phyloP scores from a whole-genome alignment of 1,140 invertebrate species.

The Euschistus heros region DNA sequence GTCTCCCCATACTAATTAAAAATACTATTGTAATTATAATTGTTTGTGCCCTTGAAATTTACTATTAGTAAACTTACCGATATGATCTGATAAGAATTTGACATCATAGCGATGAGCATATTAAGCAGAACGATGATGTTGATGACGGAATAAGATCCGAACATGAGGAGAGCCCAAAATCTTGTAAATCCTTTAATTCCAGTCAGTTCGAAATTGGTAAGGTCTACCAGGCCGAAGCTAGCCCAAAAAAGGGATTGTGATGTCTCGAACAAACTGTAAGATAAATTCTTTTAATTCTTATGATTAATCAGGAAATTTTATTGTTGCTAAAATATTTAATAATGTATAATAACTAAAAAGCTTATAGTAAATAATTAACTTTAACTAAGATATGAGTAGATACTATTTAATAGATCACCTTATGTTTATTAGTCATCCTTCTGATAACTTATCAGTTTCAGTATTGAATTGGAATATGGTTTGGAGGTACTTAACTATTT shows the following conservation, averaged over 20 bases:
- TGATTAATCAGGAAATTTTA: no score
- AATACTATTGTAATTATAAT: neutral
- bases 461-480: no score
- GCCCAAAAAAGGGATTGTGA: constrained; percentile 91
- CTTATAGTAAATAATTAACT: no score
- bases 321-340: no score
- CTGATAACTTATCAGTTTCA: no score
- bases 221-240: constrained; percentile 80
- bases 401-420: no score
- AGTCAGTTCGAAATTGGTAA: constrained; percentile 72
- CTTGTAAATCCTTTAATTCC: constrained; percentile 79
- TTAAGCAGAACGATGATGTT: constrained; percentile 87
- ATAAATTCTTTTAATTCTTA: neutral
- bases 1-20: neutral
- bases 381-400: no score
- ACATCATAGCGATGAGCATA: constrained; percentile 95
- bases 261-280: constrained; percentile 77
- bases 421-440: no score
- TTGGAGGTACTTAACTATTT: no score
- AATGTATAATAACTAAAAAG: no score
- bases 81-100: constrained; percentile 86
- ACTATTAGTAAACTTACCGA: constrained; percentile 48
- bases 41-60: neutral
- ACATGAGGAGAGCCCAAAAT: constrained; percentile 79
- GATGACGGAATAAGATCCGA: constrained; percentile 81